Evolutionary conservation across 2,888 invertebrate species (phyloP).

Genomic region (Sarcophaga carnaria): DNA sequence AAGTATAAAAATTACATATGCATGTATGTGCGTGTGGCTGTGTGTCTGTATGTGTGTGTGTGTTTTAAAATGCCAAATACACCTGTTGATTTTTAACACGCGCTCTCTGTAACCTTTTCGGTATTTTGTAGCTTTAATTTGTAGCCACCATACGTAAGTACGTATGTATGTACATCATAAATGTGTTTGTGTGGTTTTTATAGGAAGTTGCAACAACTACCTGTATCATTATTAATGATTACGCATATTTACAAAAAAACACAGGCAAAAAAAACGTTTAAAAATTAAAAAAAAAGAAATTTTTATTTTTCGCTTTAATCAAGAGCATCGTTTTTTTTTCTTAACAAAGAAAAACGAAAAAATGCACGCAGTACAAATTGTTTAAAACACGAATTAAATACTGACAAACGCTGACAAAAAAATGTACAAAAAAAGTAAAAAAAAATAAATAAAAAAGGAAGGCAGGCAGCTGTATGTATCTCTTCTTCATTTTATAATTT

Average conservation of each 20-base stretch:
- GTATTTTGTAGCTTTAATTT: neutral
- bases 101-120: constrained; percentile 25
- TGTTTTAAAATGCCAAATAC: constrained; percentile 33
- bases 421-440: constrained; percentile 13
- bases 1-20: too few relatives aligned
- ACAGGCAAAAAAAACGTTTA: constrained; percentile 27
- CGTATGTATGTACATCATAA: neutral
- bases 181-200: constrained; percentile 26
- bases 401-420: neutral
- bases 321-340: constrained; percentile 40
- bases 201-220: constrained; percentile 54
- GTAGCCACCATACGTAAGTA: neutral
- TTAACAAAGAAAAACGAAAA: constrained; percentile 2
- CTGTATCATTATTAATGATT: constrained; percentile 64
- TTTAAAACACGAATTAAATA: constrained; percentile 40
- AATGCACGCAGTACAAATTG: constrained; percentile 53
- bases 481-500: neutral
- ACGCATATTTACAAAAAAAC: constrained; percentile 41
- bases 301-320: constrained; percentile 50
- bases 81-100: constrained; percentile 65
- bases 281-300: constrained; percentile 6
- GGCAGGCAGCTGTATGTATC: constrained; percentile 51
- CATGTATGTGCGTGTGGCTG: neutral
- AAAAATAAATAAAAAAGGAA: neutral
- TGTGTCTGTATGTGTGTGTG: neutral